Base-by-base conservation (phyloP, 2,888 invertebrate species). In the Atethmia centrago region DNA sequence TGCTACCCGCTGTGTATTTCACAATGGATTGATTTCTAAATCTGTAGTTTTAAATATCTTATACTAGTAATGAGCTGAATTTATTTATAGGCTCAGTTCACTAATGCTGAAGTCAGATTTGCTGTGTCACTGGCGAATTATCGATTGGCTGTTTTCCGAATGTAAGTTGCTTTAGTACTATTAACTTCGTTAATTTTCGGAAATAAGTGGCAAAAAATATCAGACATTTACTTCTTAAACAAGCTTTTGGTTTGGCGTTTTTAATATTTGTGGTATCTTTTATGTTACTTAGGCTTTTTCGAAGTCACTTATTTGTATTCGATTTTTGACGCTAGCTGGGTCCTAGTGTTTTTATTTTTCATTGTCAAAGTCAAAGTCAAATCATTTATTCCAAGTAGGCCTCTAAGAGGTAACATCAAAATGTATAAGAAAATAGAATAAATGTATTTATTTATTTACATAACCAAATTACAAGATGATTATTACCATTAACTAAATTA, bases 1-100 rank as follows among this genome's bases (percentile, higher is more conserved):
- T 36, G 5, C 2, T n/a, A 45, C 14, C 58, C 8, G 31, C 25
- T 78, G 51, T 16, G 28, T 61, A 59, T 42, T 77, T 77, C 16
- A 47, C 9, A 49, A 56, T 49, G 3, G 25, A 31, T 14, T 51
- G 3, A 10, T 19, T 31, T 12, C 2, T 56, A 14, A 71, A 49
- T 19, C 19, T 21, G 7, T 12, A 19, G 25, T 21, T 45, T 25
- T 49, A 19, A 4, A 28, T 28, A 63, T 4, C 0, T 63, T 42
- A 5, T 10, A 19, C 45, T 47, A 14, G 45, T 28, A 45, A 21
- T 45, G 2, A 63, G 28, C 21, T 63, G 5, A 21, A 21, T 21
- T 4, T 47, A 25, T 25, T 25, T 21, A 28, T 21, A 21, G 9
- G 14, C 2, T 28, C 28, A 28, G 21, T 21, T 21, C 19, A n/a